These are phyloP conservation scores for Charina bottae DNA, from an alignment of 2,113 vertebrate genomes.

Conservation along the genomic window DNA sequence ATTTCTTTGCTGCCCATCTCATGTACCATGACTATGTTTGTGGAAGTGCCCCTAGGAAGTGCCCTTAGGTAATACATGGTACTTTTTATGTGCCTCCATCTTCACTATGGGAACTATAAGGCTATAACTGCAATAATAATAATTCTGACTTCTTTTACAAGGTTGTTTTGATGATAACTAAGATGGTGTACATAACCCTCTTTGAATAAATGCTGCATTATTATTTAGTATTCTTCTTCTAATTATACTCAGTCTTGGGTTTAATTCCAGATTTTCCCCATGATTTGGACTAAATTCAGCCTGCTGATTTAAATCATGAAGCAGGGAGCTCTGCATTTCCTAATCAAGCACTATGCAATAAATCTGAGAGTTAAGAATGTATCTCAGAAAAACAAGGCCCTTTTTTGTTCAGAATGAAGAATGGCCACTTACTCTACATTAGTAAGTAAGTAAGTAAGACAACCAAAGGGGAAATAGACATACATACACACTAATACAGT, in stretches of 20 bases:
- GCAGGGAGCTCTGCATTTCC: not conserved
- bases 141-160: not conserved
- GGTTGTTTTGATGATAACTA: not conserved
- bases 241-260: not conserved
- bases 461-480: not conserved
- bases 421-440: too few species aligned
- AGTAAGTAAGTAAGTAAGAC: too few species aligned
- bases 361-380: not conserved
- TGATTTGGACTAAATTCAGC: not conserved
- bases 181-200: not conserved
- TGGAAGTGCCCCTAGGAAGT: not conserved
- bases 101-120: not conserved
- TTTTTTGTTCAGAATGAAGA: too few species aligned
- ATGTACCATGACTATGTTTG: not conserved
- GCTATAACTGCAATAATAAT: not conserved
- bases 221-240: not conserved
- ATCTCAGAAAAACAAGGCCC: too few species aligned
- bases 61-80: not conserved
- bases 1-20: too few species aligned
- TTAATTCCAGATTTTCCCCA: not conserved
- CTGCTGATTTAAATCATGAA: not conserved
- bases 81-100: not conserved
- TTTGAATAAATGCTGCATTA: not conserved
- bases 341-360: not conserved
- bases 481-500: not conserved